Evolutionary conservation across 2,888 invertebrate species (phyloP).

Genomic region (Lydus trimaculatus): DNA sequence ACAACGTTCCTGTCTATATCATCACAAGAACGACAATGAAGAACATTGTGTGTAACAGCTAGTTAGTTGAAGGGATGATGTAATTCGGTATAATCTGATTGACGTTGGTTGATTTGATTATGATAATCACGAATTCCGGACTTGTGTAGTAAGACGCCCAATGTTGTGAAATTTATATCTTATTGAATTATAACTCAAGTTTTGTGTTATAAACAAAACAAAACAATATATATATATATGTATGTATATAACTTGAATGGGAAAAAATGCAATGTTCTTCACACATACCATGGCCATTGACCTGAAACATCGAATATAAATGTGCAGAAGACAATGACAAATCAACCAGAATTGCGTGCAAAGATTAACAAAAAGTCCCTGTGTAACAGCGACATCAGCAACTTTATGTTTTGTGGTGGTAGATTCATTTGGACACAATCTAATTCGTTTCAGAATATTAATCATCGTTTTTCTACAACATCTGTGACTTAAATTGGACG

Average conservation of each 20-base stretch:
- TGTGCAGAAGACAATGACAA: conserved; percentile 51
- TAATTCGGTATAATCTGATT: conserved; percentile 58
- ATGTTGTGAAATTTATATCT: conserved; percentile 40
- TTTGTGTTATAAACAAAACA: background rate
- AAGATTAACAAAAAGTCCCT: conserved; percentile 5
- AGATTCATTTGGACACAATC: background rate
- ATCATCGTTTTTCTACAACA: background rate
- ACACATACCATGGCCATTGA: conserved; percentile 37
- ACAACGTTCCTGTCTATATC: conserved; percentile 1
- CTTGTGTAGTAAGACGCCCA: conserved; percentile 23
- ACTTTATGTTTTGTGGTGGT: background rate
- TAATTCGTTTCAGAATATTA: conserved; percentile 6
- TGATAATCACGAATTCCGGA: conserved; percentile 54
- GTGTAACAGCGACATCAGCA: background rate
- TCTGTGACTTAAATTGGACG: background rate
- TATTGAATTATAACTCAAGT: conserved; percentile 31
- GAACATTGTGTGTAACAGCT: conserved; percentile 51
- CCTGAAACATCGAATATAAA: conserved; percentile 46
- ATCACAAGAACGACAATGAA: conserved; percentile 31
- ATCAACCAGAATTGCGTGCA: conserved; percentile 38
- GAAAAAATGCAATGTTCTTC: conserved; percentile 1
- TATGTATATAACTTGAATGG: background rate
- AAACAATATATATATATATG: no score
- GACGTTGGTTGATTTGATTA: conserved; percentile 57
- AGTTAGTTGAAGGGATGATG: conserved; percentile 57